phyloP scores from a whole-genome alignment of 1,140 invertebrate species.

The Drosophila ananassae region DNA sequence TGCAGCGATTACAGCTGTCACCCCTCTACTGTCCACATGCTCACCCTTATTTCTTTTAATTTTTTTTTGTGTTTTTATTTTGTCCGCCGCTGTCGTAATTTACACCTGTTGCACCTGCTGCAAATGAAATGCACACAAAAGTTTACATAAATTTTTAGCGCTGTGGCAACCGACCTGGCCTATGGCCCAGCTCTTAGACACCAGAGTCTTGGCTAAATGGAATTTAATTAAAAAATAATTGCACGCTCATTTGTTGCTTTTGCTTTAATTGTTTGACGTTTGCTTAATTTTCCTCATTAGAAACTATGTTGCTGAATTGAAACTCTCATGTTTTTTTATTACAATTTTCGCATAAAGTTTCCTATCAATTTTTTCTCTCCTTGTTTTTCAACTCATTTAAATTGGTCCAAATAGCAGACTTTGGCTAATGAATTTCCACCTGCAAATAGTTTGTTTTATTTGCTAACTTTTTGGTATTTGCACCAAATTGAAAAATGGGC shows the following conservation, averaged over 20 bases:
- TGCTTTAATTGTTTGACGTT: constrained; percentile 80
- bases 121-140: constrained; percentile 21
- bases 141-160: constrained; percentile 13
- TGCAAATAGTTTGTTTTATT: constrained; percentile 13
- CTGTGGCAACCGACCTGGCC: constrained; percentile 41
- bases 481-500: constrained; percentile 62
- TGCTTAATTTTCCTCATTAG: constrained; percentile 77
- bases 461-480: constrained; percentile 40
- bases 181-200: constrained; percentile 41
- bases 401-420: no score
- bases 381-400: neutral
- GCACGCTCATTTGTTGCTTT: constrained; percentile 75
- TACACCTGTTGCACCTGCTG: constrained; percentile 72
- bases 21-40: constrained; percentile 11
- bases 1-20: constrained; percentile 63
- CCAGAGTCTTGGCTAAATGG: constrained; percentile 68
- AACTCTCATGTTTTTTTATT: constrained; percentile 8
- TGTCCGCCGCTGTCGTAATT: constrained; percentile 53
- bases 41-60: constrained; percentile 4
- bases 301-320: constrained; percentile 52
- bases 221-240: constrained; percentile 82
- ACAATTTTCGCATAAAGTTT: constrained; percentile 16
- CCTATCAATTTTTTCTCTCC: constrained; percentile 11
- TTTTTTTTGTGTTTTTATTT: neutral
- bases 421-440: constrained; percentile 30